Percentiles rank a stretch among this genome's conserved stretches.
Evolutionary conservation across 2,888 invertebrate species (phyloP).

Genomic region (Erannis defoliaria): DNA sequence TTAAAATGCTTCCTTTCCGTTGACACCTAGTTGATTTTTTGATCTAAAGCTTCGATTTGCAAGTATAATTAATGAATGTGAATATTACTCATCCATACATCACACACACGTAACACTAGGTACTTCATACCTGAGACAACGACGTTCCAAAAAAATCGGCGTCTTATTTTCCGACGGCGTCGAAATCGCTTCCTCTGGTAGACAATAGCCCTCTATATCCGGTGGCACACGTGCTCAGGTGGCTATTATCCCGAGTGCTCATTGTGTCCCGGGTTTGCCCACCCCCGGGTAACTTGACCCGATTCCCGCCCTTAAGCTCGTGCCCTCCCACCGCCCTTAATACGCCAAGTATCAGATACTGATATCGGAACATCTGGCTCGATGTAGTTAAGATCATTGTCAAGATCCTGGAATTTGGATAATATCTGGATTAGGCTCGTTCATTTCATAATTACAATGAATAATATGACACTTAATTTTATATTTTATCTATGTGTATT

Average conservation of each 20-base stretch:
- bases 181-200: slow-evolving; percentile 82
- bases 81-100: slow-evolving; percentile 15
- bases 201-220: slow-evolving; percentile 82
- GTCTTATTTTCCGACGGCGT: slow-evolving; percentile 77
- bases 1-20: not conserved
- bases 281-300: slow-evolving; percentile 83
- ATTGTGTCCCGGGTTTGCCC: slow-evolving; percentile 68
- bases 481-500: no score
- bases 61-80: slow-evolving; percentile 12
- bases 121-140: slow-evolving; percentile 52
- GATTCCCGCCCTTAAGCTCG: slow-evolving; percentile 78
- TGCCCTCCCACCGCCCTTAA: slow-evolving; percentile 74
- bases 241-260: slow-evolving; percentile 76
- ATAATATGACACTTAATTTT: no score
- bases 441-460: no score
- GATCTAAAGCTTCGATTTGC: slow-evolving; percentile 10
- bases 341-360: slow-evolving; percentile 54
- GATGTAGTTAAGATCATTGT: slow-evolving; percentile 55
- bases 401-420: slow-evolving; percentile 57
- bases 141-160: slow-evolving; percentile 68
- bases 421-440: slow-evolving; percentile 29
- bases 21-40: not conserved
- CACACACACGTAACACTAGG: slow-evolving; percentile 52
- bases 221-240: slow-evolving; percentile 86
- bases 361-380: slow-evolving; percentile 73